These are phyloP conservation scores for Xerus inauris DNA, from an alignment of 2,113 vertebrate species.

Conservation along the genomic window DNA sequence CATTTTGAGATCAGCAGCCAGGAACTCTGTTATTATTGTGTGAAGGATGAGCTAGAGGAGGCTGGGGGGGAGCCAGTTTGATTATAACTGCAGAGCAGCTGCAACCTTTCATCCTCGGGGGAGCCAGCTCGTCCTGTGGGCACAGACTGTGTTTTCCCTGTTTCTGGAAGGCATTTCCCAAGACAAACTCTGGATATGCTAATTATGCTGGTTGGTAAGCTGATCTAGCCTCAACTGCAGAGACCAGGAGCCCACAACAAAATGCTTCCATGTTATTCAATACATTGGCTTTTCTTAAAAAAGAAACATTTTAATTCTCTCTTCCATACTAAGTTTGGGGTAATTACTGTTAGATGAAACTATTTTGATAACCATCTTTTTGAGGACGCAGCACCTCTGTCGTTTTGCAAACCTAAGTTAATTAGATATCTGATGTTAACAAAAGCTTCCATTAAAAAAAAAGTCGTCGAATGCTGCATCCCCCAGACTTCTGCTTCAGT, in stretches of 20 bases:
- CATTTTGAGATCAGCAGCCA: conserved; percentile 30
- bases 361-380: conserved; percentile 77
- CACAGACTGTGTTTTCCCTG: conserved; percentile 48
- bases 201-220: conserved; percentile 68
- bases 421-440: conserved; percentile 80
- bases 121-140: conserved; percentile 53
- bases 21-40: neutral
- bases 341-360: conserved; percentile 67
- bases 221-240: conserved; percentile 64
- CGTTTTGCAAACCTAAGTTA: conserved; percentile 73
- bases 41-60: conserved; percentile 32
- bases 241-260: conserved; percentile 66
- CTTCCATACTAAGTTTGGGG: conserved; percentile 42
- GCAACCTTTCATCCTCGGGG: conserved; percentile 58
- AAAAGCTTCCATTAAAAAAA: conserved; percentile 81
- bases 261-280: conserved; percentile 53
- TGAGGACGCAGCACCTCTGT: conserved; percentile 69
- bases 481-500: conserved; percentile 71
- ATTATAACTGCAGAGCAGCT: conserved; percentile 68
- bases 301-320: conserved; percentile 64
- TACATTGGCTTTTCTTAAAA: conserved; percentile 66
- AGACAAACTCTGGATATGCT: conserved; percentile 63
- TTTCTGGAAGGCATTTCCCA: conserved; percentile 74
- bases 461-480: conserved; percentile 53
- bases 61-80: conserved; percentile 64